Evolutionary conservation across 2,888 invertebrate genomes (phyloP), one percentile per base, ranked within the genome.

Genomic region (Rosalia funebris): DNA sequence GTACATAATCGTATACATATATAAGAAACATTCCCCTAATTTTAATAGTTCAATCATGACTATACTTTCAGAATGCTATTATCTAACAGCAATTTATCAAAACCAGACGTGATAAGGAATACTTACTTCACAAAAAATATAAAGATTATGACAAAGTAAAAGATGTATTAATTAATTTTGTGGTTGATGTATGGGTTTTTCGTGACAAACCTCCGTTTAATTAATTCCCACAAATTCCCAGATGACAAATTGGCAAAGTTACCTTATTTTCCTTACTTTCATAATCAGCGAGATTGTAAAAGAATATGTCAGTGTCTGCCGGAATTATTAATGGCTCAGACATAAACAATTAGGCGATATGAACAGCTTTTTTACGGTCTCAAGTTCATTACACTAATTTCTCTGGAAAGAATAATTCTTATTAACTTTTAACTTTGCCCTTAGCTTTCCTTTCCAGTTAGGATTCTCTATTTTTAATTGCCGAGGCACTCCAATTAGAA

Each of bases 241-340:
- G 3, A 25, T 25, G 3, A 25, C 3, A 3, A 9, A 25, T 25
- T 25, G 3, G 9, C 25, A 25, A 5, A 25, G 25, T 50, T 50
- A 19, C 39, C 37, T 39, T 31, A 20, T 15, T 20, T 39, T 25
- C 15, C 47, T 42, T 32, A 36, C 46, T 47, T 20, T 39, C 20
- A 55, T 54, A 42, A 59, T 58, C 53, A 39, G n/a, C n/a, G n/a
- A 53, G 48, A 48, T 55, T 55, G 25, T 50, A 44, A 47, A 42
- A 55, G 14, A 50, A 48, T 60, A 60, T 48, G 48, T 55, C 55
- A 55, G 16, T 16, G 54, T 48, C 55, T 54, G 12, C 31, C 42
- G 47, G 37, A 53, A n/a, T n/a, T n/a, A 54, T 59, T 59, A 59
- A 50, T 60, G 45, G 42, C 55, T 34, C 53, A 60, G 42, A 55